Base-by-base conservation (phyloP, 2,113 vertebrate genomes). In the Myxocyprinus asiaticus region DNA sequence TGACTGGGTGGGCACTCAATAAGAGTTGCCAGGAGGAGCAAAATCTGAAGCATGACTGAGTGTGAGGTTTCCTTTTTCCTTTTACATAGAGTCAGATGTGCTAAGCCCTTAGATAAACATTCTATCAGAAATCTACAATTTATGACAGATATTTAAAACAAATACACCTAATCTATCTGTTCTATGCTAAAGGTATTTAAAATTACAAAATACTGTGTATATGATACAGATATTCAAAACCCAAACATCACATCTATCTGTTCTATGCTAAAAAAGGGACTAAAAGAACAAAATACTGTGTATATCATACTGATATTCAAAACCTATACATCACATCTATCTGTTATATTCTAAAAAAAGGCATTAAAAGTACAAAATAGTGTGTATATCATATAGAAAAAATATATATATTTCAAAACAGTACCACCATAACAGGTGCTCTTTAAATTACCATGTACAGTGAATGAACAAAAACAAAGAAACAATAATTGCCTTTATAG, bases 21-120 rank as follows among this genome's bases (percentile, higher is more conserved):
- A 82, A 58, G 88, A 81, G 15, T 15, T 7, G 80, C 62, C 84
- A 91, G 62, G 77, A 87, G 82, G 63, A 90, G 77, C 67, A 88
- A 85, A 81, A 68, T 71, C 82, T 87, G 89, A 80, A 91, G 87
- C 91, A 91, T 91, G 17, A 76, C 84, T 87, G 84, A 43, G 80
- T 64, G 78, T 79, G 76, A 66, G 62, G 2, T 78, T 82, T 67
- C 45, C 33, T 4, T 12, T 62, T 73, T 43, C 69, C 33, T 48
- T 79, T 73, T 47, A 61, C 6, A 9, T 45, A 12, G 9, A 61
- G 43, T 47, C 53, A 72, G 12, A 43, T 69, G 48, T 69, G 67
- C 58, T 55, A n/a, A 43, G 51, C 47, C 4, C 53, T 88, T 82
- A 85, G 77, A 56, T 50, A n/a, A 71, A 71, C 86, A 88, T 68